Evolutionary conservation across 1,140 invertebrate species (phyloP).

Genomic region (Aradophagus sp.): DNA sequence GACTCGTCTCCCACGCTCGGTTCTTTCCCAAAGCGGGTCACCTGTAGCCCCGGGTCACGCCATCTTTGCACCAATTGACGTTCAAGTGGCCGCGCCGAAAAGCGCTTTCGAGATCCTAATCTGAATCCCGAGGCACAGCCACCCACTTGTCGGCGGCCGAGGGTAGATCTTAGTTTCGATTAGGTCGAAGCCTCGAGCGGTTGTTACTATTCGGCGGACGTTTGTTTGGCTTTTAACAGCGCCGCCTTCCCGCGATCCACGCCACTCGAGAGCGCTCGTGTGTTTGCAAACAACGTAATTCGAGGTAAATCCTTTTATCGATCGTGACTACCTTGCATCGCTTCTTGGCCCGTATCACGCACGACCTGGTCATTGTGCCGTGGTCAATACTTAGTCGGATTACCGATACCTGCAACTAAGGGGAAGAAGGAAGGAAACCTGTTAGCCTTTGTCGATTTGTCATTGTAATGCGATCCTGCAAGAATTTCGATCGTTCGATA

Average conservation of each 20-base stretch:
- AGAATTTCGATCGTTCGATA: too few relatives aligned
- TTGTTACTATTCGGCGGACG: slow-evolving; percentile 48
- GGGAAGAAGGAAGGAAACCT: slow-evolving; percentile 40
- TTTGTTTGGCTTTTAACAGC: slow-evolving; percentile 49
- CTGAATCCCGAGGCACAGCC: slow-evolving; percentile 32
- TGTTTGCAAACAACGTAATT: slow-evolving; percentile 67
- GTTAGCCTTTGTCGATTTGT: too few relatives aligned
- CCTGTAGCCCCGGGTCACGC: slow-evolving; percentile 43
- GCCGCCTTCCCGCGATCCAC: slow-evolving; percentile 51
- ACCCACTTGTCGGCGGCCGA: slow-evolving; percentile 41
- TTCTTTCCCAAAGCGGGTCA: slow-evolving; percentile 35
- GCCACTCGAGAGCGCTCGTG: slow-evolving; percentile 42
- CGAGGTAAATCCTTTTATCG: slow-evolving; percentile 57
- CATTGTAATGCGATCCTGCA: slow-evolving; percentile 36
- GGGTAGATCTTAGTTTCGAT: slow-evolving; percentile 54
- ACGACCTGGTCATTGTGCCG: slow-evolving; percentile 28
- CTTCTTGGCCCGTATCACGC: slow-evolving; percentile 32
- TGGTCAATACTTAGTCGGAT: slow-evolving; percentile 36
- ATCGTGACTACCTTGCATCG: slow-evolving; percentile 21
- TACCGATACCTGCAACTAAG: too few relatives aligned
- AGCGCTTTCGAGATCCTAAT: slow-evolving; percentile 43
- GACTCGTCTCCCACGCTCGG: slow-evolving; percentile 52
- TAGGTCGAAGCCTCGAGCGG: slow-evolving; percentile 20
- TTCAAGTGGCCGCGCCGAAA: slow-evolving; percentile 45
- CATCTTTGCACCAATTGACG: slow-evolving; percentile 30